phyloP scores from a whole-genome alignment of 2,888 invertebrate species.

The Cyrtodaria siliqua region DNA sequence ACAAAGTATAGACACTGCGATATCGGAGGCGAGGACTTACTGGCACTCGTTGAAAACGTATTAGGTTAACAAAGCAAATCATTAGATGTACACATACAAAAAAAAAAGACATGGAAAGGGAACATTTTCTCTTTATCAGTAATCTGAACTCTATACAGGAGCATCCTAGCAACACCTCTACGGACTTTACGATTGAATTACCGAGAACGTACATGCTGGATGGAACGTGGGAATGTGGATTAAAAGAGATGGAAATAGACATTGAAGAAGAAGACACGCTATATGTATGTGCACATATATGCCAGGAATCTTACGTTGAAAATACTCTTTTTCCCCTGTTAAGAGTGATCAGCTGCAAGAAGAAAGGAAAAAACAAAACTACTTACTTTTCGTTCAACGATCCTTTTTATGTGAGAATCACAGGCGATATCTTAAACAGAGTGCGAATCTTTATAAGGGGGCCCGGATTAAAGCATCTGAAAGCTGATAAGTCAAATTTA shows the following conservation, averaged over 20 bases:
- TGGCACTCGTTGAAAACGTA: no score
- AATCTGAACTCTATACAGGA: no score
- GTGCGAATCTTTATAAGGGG: constrained; percentile 1
- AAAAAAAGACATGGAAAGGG: no score
- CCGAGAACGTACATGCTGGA: not conserved
- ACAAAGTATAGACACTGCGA: constrained; percentile 16
- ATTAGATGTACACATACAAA: no score
- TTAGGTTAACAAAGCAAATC: no score
- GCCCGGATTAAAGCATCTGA: not conserved
- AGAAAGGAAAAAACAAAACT: not conserved
- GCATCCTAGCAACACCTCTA: not conserved
- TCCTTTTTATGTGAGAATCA: constrained; percentile 15
- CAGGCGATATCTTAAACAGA: not conserved
- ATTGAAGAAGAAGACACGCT: not conserved
- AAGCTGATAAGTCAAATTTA: not conserved
- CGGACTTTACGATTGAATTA: not conserved
- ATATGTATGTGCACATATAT: not conserved
- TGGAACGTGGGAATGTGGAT: not conserved
- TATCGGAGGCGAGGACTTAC: constrained; percentile 24
- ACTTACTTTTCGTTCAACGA: constrained; percentile 4
- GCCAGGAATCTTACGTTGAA: not conserved
- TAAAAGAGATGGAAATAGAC: constrained; percentile 7
- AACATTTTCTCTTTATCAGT: no score
- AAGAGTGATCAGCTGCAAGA: not conserved
- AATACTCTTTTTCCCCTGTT: not conserved